phyloP scores from a whole-genome alignment of 2,113 vertebrate species.

The Otocyon megalotis region DNA sequence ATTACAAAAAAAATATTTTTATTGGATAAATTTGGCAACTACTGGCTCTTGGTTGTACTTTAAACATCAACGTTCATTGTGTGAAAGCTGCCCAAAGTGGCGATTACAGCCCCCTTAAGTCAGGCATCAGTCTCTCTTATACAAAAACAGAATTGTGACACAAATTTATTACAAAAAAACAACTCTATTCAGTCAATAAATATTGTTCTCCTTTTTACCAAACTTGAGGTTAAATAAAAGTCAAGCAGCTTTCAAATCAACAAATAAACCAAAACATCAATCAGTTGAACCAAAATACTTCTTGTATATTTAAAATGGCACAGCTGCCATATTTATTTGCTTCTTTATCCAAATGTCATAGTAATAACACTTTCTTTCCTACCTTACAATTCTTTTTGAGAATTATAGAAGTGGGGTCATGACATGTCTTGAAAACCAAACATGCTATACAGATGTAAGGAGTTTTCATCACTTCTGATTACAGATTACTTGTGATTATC shows the following conservation, averaged over 20 bases:
- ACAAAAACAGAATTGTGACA: not conserved
- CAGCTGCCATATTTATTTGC: not conserved
- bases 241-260: not conserved
- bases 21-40: not conserved
- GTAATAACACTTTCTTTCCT: not conserved
- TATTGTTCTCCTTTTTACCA: not conserved
- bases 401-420: not conserved
- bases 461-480: constrained; percentile 11
- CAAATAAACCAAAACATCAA: not conserved
- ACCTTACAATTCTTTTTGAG: not conserved
- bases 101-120: not conserved
- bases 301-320: not conserved
- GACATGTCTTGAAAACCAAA: not conserved
- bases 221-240: constrained; percentile 28
- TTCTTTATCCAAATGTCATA: not conserved
- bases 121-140: not conserved
- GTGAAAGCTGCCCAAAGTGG: not conserved
- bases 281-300: not conserved
- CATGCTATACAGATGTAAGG: not conserved
- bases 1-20: not conserved
- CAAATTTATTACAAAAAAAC: not conserved
- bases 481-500: constrained; percentile 33
- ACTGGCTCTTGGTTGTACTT: not conserved
- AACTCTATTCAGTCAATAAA: not conserved
- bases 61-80: not conserved